Evolutionary conservation across 2,888 invertebrate genomes (phyloP).

Genomic region (Limulus polyphemus): DNA sequence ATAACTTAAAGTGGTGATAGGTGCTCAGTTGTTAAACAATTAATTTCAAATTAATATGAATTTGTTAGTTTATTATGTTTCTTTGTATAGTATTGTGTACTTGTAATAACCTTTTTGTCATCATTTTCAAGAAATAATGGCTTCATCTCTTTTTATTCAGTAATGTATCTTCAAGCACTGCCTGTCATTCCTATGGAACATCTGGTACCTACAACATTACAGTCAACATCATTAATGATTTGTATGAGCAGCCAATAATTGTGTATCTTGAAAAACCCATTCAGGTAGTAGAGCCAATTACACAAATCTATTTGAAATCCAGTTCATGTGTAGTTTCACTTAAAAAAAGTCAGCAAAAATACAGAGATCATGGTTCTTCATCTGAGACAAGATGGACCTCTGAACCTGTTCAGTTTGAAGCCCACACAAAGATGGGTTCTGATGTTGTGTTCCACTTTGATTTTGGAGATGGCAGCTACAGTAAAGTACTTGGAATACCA

Average conservation of each 20-base stretch:
- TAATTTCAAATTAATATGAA: no score
- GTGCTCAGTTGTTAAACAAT: no score
- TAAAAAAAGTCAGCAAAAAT: conserved; percentile 23
- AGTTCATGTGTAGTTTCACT: conserved; percentile 20
- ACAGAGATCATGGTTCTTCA: not conserved
- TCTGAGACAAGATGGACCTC: conserved; percentile 3
- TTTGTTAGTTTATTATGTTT: no score
- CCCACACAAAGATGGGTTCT: conserved; percentile 29
- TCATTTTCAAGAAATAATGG: no score
- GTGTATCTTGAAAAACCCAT: conserved; percentile 27
- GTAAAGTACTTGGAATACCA: no score
- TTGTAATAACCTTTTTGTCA: no score
- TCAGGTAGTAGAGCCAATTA: conserved; percentile 29
- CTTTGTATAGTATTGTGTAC: no score
- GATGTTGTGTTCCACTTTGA: conserved; percentile 33
- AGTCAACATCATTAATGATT: conserved; percentile 29
- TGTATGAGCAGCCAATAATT: conserved; percentile 27
- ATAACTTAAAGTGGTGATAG: no score
- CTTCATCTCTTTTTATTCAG: no score
- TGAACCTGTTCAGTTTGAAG: conserved; percentile 20
- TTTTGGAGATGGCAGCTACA: conserved; percentile 32
- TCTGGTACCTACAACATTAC: conserved; percentile 28
- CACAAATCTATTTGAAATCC: conserved; percentile 10
- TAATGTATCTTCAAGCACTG: no score
- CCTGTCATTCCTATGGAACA: no score